Conservation (phyloP, 2,888 invertebrate species). For the Sarcophaga variegata region DNA sequence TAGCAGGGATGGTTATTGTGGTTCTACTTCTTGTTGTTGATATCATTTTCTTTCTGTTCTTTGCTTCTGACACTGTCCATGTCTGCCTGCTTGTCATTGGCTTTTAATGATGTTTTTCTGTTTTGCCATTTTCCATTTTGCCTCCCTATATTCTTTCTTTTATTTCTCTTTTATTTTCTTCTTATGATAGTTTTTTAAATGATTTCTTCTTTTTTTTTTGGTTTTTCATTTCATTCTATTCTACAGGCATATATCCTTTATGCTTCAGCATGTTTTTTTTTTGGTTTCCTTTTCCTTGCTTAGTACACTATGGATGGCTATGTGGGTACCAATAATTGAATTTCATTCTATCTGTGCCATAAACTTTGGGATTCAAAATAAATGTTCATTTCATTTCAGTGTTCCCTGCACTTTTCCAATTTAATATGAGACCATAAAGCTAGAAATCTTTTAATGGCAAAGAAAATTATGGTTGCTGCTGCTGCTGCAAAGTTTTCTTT, state of each 20-base stretch:
- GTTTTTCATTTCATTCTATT: background rate
- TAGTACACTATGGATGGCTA: background rate
- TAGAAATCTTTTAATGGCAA: too few species aligned
- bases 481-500: too few species aligned
- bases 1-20: slow-evolving; percentile 18
- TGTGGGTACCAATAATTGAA: slow-evolving; percentile 17
- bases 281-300: background rate
- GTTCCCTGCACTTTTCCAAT: background rate
- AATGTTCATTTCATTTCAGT: background rate
- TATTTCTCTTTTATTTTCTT: background rate
- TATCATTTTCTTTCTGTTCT: background rate
- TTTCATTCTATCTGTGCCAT: slow-evolving; percentile 18
- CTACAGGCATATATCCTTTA: too few species aligned
- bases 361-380: slow-evolving; percentile 6
- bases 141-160: background rate
- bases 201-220: background rate
- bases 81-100: slow-evolving; percentile 19
- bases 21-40: slow-evolving; percentile 9
- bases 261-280: background rate
- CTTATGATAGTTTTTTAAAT: background rate
- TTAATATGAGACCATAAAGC: slow-evolving; percentile 1
- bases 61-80: background rate
- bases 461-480: too few species aligned
- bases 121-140: background rate
- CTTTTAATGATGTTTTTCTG: slow-evolving; percentile 29